Evolutionary conservation across 2,797 vertebrate genomes (phyloP).

Genomic region (Hypotaenidia philippensis): DNA sequence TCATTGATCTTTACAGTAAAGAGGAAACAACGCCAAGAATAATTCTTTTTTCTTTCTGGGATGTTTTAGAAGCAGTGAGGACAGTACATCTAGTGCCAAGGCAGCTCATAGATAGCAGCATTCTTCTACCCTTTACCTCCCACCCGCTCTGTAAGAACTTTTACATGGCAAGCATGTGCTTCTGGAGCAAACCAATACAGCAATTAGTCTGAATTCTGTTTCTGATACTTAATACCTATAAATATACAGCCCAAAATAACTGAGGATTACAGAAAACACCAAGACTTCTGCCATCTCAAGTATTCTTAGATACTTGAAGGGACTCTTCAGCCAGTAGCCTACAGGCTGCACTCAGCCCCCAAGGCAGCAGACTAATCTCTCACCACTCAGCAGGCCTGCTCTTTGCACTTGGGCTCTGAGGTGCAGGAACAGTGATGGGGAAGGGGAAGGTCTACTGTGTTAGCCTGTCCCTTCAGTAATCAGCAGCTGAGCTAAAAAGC

Average conservation of each 20-base stretch:
- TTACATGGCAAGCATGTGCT: neutral
- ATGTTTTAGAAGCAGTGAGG: neutral
- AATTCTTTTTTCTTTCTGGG: constrained; percentile 44
- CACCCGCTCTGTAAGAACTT: neutral
- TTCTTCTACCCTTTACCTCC: neutral
- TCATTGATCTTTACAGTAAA: constrained; percentile 26
- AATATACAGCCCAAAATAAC: constrained; percentile 23
- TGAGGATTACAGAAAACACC: neutral
- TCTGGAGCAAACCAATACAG: neutral
- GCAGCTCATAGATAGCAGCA: neutral
- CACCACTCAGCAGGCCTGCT: neutral
- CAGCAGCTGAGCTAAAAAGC: neutral
- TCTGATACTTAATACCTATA: neutral
- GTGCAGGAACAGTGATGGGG: neutral
- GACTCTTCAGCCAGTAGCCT: neutral
- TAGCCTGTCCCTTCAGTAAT: neutral
- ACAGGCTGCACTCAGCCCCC: neutral
- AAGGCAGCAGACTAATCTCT: neutral
- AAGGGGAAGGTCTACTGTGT: neutral
- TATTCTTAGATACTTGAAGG: neutral
- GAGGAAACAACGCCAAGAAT: constrained; percentile 63
- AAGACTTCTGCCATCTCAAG: neutral
- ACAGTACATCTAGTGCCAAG: neutral
- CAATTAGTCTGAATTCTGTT: neutral
- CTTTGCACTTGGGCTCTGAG: neutral